Evolutionary conservation across 2,888 invertebrate species (phyloP), one percentile per base, ranked within the genome.

Genomic region (Harmothoe impar): DNA sequence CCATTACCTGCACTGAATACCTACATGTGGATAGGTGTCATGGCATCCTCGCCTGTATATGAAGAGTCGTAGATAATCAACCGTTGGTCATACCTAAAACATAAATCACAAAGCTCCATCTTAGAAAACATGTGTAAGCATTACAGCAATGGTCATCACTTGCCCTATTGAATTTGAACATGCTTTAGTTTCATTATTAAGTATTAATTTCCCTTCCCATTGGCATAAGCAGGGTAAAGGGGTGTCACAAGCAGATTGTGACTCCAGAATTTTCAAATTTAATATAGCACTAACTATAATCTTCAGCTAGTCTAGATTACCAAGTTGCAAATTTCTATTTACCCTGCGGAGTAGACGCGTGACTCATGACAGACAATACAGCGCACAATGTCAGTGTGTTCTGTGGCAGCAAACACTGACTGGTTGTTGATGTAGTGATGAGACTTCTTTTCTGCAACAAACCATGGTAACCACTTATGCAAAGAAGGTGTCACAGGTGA

Each of bases 51-150:
- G 81, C 95, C 94, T 81, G 94, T 94, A 91, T 94, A 95, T n/a
- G 95, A 95, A 31, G 95, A 95, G 89, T 96, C 95, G 93, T 96
- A 96, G 72, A 95, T 95, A n/a, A 96, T 94, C 68, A 96, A 92
- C 68, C 93, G 93, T 89, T 95, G 94, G 91, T 96, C 95, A 93
- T 93, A 95, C 94, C 96, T 95, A 92, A 3, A 93, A 62, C 25
- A n/a, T n/a, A n/a, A n/a, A n/a, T n/a, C n/a, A n/a, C n/a, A n/a
- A n/a, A n/a, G n/a, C n/a, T n/a, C n/a, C n/a, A n/a, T n/a, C n/a
- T n/a, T n/a, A n/a, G n/a, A n/a, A n/a, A n/a, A n/a, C n/a, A n/a
- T n/a, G n/a, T n/a, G n/a, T n/a, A n/a, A n/a, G n/a, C n/a, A n/a
- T n/a, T n/a, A n/a, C n/a, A n/a, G n/a, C n/a, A n/a, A n/a, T n/a